Evolutionary conservation across 2,888 invertebrate species (phyloP), one percentile per base, ranked within the genome.

Genomic region (Agelastica alni): DNA sequence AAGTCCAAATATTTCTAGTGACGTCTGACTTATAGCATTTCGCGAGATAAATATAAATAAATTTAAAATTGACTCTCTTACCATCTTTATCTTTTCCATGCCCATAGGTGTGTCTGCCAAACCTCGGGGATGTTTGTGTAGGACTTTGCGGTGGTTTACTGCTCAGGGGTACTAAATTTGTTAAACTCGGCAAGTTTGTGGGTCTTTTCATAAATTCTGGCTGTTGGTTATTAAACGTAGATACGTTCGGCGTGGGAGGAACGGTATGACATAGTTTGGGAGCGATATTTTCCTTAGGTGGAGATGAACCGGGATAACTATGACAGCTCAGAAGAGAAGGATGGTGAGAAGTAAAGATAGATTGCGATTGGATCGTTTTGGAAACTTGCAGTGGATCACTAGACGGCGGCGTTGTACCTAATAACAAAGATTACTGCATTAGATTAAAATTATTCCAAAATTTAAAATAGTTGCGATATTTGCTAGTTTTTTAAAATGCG

Each of bases 321-420:
- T 81, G 78, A 39, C 79, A 80, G 43, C 78, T 75, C 18, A 80
- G 62, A n/a, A 78, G 70, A 1, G 74, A 66, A 1, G 79, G 79
- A 68, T 81, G 79, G 51, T 76, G 75, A 7, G 74, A 17, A 7
- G 70, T 56, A n/a, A 31, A 36, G 4, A 37, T 34, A 10, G 32
- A 22, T 14, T 39, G 3, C 10, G 39, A 5, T 16, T 43, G 34
- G 30, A 39, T 45, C 12, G 32, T 4, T 54, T 54, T 54, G 6
- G 37, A 16, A 16, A 48, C 30, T 32, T 44, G 69, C 4, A 71
- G 62, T 4, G 78, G 78, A 36, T 81, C 79, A 26, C 76, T 78
- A 7, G 79, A 78, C 4, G 87, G 88, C 18, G 90, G 90, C 14
- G 89, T 89, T 6, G 86, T 86, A 36, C 81, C 76, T 74, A 52